phyloP scores from a whole-genome alignment of 2,797 vertebrate genomes.

The Rhinoraja longicauda region DNA sequence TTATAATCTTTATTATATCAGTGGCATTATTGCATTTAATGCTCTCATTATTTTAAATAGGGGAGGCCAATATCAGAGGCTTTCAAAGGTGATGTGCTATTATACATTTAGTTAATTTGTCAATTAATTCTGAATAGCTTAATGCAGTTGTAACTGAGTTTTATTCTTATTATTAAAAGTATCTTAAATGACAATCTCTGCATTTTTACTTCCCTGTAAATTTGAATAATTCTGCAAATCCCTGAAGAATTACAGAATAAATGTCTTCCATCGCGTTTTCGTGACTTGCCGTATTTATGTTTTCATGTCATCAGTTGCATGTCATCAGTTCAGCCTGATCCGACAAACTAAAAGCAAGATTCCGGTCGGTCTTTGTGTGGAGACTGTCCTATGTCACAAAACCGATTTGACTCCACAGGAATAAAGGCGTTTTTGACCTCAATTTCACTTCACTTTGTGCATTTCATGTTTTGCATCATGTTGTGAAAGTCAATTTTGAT shows the following conservation, averaged over 20 bases:
- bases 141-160: neutral
- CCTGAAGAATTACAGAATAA: neutral
- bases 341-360: neutral
- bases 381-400: neutral
- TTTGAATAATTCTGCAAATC: neutral
- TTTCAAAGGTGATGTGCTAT: neutral
- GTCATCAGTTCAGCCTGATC: neutral
- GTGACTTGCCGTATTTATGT: neutral
- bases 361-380: neutral
- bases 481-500: neutral
- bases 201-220: neutral
- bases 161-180: neutral
- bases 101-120: neutral
- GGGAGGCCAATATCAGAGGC: neutral
- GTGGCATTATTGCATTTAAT: neutral
- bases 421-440: neutral
- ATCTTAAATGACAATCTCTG: neutral
- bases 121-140: neutral
- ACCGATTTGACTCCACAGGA: neutral
- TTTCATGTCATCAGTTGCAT: neutral
- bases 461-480: neutral
- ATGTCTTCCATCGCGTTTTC: neutral
- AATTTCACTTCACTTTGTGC: neutral
- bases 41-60: neutral
- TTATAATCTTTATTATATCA: neutral